Evolutionary conservation across 2,113 vertebrate species (phyloP).

Genomic region (Microcebus griseorufus): DNA sequence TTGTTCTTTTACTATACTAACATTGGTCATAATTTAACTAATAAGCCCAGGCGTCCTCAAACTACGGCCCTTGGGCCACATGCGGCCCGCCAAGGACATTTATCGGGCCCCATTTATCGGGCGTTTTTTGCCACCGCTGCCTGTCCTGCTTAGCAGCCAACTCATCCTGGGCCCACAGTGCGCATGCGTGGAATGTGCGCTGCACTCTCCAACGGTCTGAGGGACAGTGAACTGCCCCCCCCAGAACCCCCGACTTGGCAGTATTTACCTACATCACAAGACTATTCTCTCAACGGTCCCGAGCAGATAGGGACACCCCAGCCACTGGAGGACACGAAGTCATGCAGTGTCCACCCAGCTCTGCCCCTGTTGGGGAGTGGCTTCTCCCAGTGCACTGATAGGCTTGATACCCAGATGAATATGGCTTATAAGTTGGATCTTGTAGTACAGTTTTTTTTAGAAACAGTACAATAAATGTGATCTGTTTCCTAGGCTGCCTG

Average conservation of each 20-base stretch:
- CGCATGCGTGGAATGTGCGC: no score
- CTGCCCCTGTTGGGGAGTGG: not conserved
- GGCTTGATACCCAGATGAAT: not conserved
- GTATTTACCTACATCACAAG: not conserved
- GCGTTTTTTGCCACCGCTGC: no score
- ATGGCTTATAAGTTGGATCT: not conserved
- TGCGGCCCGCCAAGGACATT: no score
- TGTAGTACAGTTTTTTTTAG: not conserved
- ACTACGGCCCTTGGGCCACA: no score
- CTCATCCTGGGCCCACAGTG: no score
- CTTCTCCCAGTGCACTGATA: not conserved
- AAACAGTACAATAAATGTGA: not conserved
- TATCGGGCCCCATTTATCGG: no score
- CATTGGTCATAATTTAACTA: not conserved
- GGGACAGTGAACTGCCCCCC: no score
- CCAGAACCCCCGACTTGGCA: no score
- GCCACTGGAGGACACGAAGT: not conserved
- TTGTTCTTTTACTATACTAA: not conserved
- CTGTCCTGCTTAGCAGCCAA: no score
- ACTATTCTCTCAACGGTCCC: not conserved
- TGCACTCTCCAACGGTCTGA: no score
- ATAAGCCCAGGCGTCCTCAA: not conserved
- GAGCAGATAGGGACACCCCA: fast-evolving
- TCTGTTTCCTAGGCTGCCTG: not conserved
- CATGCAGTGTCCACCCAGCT: not conserved